Evolutionary conservation across 2,888 invertebrate species (phyloP), one percentile per base, ranked within the genome.

Genomic region (Drosophila anceps): DNA sequence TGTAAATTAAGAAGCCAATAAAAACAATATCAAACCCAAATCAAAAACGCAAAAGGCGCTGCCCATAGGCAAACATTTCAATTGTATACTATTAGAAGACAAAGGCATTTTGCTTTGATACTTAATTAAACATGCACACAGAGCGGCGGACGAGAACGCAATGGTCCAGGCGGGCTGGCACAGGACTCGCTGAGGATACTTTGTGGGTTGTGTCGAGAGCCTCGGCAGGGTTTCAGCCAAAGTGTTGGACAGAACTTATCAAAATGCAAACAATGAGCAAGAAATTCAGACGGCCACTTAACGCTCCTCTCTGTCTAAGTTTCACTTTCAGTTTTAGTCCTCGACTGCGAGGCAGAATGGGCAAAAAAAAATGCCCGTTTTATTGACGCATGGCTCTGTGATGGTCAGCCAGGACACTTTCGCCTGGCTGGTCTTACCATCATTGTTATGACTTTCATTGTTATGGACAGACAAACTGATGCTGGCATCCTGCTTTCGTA

Each of bases 361-460:
- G 12, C 31, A 31, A 31, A 48, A 62, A 48, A 62, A 68, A 51
- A 51, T 51, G 67, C 62, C 39, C n/a, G 65, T 76, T 72, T 68
- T 81, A 79, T 79, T 77, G 73, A 77, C 48, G 78, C 65, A 59
- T 62, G 68, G 46, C 59, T 51, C 70, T 66, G n/a, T 53, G 66
- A 58, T 71, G 64, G 72, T 66, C 69, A 77, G 57, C n/a, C 12
- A 29, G 51, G 13, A 33, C 29, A 53, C 24, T 33, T 9, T 27
- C 54, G 59, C n/a, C 29, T 44, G 43, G 53, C n/a, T 61, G 48
- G 51, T 54, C 62, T 65, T 61, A 39, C 60, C 66, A 65, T 78
- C 74, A 68, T 79, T 79, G 78, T 79, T 73, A 68, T 81, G 70
- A 67, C 60, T 63, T 80, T 78, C 68, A 81, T 79, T 79, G 74